These are phyloP conservation scores for Sebastolobus altivelis DNA, from an alignment of 2,797 vertebrate genomes.

Conservation along the genomic window DNA sequence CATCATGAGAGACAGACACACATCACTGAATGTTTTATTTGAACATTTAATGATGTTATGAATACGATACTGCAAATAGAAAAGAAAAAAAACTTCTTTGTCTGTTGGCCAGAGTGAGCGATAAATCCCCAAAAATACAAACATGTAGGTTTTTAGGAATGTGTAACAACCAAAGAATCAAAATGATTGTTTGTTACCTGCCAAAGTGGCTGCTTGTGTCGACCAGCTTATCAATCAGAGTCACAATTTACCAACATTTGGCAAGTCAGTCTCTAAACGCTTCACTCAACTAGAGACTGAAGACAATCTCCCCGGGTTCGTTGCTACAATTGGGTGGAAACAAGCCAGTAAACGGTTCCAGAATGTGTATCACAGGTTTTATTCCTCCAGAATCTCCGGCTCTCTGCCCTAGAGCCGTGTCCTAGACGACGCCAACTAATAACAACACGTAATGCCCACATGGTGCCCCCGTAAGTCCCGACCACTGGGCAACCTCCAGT, in stretches of 20 bases:
- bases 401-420: background rate
- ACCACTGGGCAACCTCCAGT: background rate
- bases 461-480: background rate
- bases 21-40: slow-evolving; percentile 31
- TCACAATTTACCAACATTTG: slow-evolving; percentile 8
- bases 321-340: background rate
- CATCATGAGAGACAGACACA: slow-evolving; percentile 48
- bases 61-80: background rate
- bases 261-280: background rate
- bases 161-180: slow-evolving; percentile 14
- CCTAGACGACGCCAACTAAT: background rate
- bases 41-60: slow-evolving; percentile 36
- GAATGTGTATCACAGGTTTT: background rate
- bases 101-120: background rate
- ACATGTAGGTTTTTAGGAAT: background rate
- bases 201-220: background rate
- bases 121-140: slow-evolving; percentile 6
- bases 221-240: slow-evolving; percentile 18
- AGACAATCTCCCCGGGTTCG: background rate
- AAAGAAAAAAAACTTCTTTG: background rate
- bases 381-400: rapidly evolving
- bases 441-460: background rate
- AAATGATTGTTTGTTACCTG: slow-evolving; percentile 22
- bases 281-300: background rate
- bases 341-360: rapidly evolving